A percentile compares a stretch with the other conserved stretches of the same genome.
Conservation (phyloP, 2,113 vertebrate species). For the Cephalopterus ornatus region DNA sequence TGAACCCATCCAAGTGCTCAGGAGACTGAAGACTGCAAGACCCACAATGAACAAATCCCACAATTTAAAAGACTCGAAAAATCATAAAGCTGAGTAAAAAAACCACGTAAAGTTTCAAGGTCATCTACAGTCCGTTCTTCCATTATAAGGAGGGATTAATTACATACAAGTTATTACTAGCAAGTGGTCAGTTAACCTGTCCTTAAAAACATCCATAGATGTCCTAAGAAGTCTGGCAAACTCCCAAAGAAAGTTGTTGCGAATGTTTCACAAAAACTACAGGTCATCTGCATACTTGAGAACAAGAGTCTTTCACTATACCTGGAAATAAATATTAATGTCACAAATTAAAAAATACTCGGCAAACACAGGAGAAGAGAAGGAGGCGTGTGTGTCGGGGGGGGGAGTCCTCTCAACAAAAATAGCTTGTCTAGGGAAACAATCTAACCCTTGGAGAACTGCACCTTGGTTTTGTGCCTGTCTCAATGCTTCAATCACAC, state of each 20-base stretch:
- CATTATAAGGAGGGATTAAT: neutral
- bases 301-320: neutral
- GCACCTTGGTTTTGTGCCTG: neutral
- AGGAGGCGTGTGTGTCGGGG: too few species aligned
- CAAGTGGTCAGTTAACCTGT: neutral
- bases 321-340: neutral
- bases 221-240: neutral
- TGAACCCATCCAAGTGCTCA: neutral
- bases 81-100: neutral
- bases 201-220: neutral
- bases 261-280: neutral
- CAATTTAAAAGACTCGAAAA: neutral
- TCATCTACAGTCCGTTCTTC: neutral
- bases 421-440: neutral
- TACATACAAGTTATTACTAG: neutral
- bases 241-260: neutral
- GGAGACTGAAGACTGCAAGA: neutral
- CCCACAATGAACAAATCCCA: neutral
- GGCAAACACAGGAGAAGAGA: neutral
- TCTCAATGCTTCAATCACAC: neutral
- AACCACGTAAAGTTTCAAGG: neutral
- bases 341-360: neutral
- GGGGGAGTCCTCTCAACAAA: neutral
- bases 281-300: neutral
- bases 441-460: neutral